Evolutionary conservation across 1,140 invertebrate genomes (phyloP).

Genomic region (Leptinotarsa undecemlineata): DNA sequence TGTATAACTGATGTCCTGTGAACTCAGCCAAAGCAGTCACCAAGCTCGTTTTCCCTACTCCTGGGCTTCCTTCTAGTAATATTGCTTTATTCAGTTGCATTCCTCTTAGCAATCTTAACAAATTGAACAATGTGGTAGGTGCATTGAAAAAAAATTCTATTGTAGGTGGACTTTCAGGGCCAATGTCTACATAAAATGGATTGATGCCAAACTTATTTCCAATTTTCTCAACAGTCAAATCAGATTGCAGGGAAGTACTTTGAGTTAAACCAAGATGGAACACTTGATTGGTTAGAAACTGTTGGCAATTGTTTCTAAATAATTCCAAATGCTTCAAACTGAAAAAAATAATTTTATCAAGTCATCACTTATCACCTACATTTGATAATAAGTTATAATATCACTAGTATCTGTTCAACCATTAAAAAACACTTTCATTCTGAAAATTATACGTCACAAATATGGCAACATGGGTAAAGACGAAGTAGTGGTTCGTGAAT

Average conservation of each 20-base stretch:
- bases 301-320: constrained; percentile 59
- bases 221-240: constrained; percentile 45
- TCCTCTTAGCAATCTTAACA: constrained; percentile 81
- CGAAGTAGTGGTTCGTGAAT: too few species aligned
- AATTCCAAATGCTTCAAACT: constrained; percentile 56
- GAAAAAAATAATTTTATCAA: constrained; percentile 27
- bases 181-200: constrained; percentile 71
- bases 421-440: too few species aligned
- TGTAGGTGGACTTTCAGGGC: constrained; percentile 32
- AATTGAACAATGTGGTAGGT: constrained; percentile 83
- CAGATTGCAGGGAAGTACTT: constrained; percentile 46
- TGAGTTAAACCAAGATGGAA: constrained; percentile 47
- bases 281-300: constrained; percentile 61
- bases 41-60: constrained; percentile 96
- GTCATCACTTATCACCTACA: background rate
- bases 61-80: constrained; percentile 95
- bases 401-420: too few species aligned
- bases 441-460: too few species aligned
- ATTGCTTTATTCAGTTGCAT: constrained; percentile 90
- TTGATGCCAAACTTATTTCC: constrained; percentile 66
- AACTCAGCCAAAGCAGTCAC: constrained; percentile 88
- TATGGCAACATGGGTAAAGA: too few species aligned
- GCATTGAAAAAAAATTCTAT: constrained; percentile 75
- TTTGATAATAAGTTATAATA: background rate
- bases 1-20: constrained; percentile 79